Base-by-base conservation (phyloP, 2,797 vertebrate genomes). In the Glossophaga mutica region DNA sequence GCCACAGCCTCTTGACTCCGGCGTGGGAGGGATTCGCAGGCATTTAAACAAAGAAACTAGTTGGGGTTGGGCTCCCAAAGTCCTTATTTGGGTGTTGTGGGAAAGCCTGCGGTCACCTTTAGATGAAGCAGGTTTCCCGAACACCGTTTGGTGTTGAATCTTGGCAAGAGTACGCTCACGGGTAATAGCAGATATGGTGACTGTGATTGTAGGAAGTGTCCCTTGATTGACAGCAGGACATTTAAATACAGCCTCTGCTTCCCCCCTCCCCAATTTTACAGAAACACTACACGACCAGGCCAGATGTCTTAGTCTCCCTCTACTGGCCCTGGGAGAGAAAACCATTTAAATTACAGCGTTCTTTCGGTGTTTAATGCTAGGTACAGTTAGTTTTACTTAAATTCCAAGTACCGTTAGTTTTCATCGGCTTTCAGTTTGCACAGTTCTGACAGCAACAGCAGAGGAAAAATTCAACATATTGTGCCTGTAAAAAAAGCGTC, bases 221-320 rank as follows among this genome's bases (percentile, higher is more conserved):
- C 97, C 97, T 98, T 99, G 99, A 99, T 99, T 99, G 99, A 99
- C 99, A 99, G 99, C 98, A 98, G 98, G 98, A 98, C 98, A 99
- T 99, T 99, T 99, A 99, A 99, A 99, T 99, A 98, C 99, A 98
- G 98, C 94, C 94, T 91, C 96, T 94, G 44, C 94, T 78, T 79
- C 96, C 87, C 91, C 90, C 95, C 96, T 91, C 98, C 98, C 97
- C 97, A 97, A 96, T 97, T 98, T 97, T 95, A 98, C 97, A 96
- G 98, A 98, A 97, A 98, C 97, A 91, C 93, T 94, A 12, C 88
- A 46, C 57, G 96, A 92, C 90, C 97, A 97, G 92, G 95, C 96
- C 94, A 98, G 97, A 97, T 97, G 85, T 96, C 96, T 86, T 81
- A 24, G 94, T 97, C 98, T 97, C 98, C 98, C 98, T 97, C 98